Evolutionary conservation across 1,140 invertebrate species (phyloP).

Genomic region (Agrypnia vestita): DNA sequence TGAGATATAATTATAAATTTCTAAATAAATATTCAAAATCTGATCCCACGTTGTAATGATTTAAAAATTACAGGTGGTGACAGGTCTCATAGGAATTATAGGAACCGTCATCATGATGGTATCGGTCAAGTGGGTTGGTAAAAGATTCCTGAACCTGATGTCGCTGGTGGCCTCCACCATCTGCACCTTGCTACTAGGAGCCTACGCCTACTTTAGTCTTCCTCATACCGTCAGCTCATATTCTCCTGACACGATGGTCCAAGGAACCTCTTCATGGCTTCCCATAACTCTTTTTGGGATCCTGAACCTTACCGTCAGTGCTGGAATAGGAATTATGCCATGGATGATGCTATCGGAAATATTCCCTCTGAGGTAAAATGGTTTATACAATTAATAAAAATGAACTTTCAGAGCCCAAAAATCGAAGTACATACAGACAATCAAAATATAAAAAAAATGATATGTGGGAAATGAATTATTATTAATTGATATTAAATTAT

Average conservation of each 20-base stretch:
- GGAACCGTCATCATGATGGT: conserved; percentile 64
- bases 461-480: too few relatives aligned
- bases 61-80: conserved; percentile 63
- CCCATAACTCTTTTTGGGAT: conserved; percentile 56
- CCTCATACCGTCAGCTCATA: conserved; percentile 47
- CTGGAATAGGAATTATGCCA: conserved; percentile 63
- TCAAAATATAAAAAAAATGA: too few relatives aligned
- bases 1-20: too few relatives aligned
- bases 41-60: not conserved
- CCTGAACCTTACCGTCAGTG: conserved; percentile 44
- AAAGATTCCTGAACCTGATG: conserved; percentile 64
- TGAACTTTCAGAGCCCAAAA: too few relatives aligned
- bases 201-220: conserved; percentile 54
- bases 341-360: conserved; percentile 73
- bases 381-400: too few relatives aligned
- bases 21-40: too few relatives aligned
- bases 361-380: conserved; percentile 63
- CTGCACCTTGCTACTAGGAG: conserved; percentile 56
- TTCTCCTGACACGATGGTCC: not conserved
- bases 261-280: conserved; percentile 51
- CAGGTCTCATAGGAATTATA: conserved; percentile 66
- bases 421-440: too few relatives aligned
- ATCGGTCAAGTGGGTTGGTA: conserved; percentile 74
- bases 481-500: too few relatives aligned
- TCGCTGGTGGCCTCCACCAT: conserved; percentile 63